Evolutionary conservation across 1,140 invertebrate genomes (phyloP).

Genomic region (Diploscapter pachys): DNA sequence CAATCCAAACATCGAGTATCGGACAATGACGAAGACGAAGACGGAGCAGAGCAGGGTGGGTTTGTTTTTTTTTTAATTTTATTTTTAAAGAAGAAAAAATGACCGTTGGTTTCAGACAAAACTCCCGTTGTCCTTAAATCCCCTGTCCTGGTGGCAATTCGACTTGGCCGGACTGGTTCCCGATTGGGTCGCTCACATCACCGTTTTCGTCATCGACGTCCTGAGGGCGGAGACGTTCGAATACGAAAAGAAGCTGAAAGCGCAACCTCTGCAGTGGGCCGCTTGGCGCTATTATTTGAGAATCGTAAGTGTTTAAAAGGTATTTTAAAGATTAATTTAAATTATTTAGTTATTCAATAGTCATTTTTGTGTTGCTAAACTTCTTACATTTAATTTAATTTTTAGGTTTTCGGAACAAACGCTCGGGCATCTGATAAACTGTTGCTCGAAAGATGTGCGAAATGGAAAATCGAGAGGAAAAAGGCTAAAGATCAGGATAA

Average conservation of each 20-base stretch:
- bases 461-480: too few relatives aligned
- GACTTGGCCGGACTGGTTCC: not conserved
- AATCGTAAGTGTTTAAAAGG: slow-evolving; percentile 1
- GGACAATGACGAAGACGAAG: not conserved
- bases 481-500: too few relatives aligned
- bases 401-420: too few relatives aligned
- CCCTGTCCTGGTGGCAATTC: slow-evolving; percentile 15
- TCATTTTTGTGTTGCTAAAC: too few relatives aligned
- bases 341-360: too few relatives aligned
- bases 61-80: not conserved
- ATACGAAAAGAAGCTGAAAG: not conserved
- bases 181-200: slow-evolving; percentile 1
- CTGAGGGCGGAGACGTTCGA: slow-evolving; percentile 19
- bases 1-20: slow-evolving; percentile 20
- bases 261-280: slow-evolving; percentile 30
- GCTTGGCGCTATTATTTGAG: slow-evolving; percentile 22
- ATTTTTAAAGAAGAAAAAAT: not conserved
- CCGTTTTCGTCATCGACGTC: slow-evolving; percentile 21
- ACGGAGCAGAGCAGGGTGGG: not conserved
- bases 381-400: too few relatives aligned
- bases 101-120: not conserved
- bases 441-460: too few relatives aligned
- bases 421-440: too few relatives aligned
- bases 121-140: slow-evolving; percentile 7
- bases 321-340: too few relatives aligned